These are phyloP conservation scores for Engystomops pustulosus DNA, from an alignment of 2,113 vertebrate species.

Conservation along the genomic window DNA sequence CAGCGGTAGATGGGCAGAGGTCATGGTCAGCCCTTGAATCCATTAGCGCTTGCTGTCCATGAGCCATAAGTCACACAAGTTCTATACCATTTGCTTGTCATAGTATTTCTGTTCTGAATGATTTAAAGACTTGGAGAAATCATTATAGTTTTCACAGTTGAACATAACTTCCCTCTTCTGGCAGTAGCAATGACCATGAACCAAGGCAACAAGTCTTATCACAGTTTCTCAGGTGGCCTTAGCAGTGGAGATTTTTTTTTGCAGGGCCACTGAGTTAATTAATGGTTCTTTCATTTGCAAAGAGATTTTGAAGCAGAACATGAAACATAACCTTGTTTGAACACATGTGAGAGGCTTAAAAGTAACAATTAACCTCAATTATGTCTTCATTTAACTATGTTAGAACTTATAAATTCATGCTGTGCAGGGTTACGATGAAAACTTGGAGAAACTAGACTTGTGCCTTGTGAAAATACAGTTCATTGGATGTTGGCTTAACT, in stretches of 20 bases:
- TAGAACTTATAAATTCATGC: not conserved
- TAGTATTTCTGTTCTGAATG: not conserved
- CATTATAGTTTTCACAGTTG: not conserved
- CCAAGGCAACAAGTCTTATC: not conserved
- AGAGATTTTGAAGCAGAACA: constrained; percentile 5
- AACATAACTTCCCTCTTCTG: not conserved
- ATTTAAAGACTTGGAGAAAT: not conserved
- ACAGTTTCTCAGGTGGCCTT: constrained; percentile 8
- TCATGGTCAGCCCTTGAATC: not conserved
- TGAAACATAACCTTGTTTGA: not conserved
- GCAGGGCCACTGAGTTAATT: not conserved
- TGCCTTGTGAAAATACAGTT: not conserved
- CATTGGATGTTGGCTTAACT: not conserved
- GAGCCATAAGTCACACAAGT: not conserved
- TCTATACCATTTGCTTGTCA: not conserved
- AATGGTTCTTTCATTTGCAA: not conserved
- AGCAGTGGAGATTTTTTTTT: not conserved
- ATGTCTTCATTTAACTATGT: not conserved
- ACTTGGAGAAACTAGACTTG: not conserved
- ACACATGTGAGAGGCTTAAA: not conserved
- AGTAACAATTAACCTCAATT: constrained; percentile 7
- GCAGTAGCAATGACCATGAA: not conserved
- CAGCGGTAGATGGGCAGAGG: not conserved
- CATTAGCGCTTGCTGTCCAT: not conserved
- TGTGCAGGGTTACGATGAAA: not conserved